A percentile compares a stretch with the other conserved stretches of the same genome.
Conservation (phyloP, 2,113 vertebrate genomes). For the Platysternon megacephalum region DNA sequence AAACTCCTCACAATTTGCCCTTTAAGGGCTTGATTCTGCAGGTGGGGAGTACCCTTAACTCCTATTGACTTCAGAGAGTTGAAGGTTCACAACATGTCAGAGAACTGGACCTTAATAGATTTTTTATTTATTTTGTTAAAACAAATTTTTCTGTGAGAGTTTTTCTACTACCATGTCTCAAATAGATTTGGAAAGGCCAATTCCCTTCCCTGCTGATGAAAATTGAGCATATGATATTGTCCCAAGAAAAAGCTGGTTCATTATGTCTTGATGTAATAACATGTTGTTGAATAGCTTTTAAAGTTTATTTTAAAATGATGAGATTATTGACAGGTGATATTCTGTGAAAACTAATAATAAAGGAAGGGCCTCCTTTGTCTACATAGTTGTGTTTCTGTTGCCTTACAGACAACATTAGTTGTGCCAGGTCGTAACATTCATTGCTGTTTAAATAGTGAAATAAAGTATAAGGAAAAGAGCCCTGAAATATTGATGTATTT, state of each 20-base stretch:
- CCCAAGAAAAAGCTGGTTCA: neutral
- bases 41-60: neutral
- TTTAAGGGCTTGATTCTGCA: neutral
- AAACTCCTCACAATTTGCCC: neutral
- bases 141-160: neutral
- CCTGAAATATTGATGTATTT: slow-evolving; percentile 28
- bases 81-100: neutral
- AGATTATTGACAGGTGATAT: neutral
- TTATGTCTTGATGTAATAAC: neutral
- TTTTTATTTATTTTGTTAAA: neutral
- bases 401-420: slow-evolving; percentile 25
- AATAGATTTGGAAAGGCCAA: neutral
- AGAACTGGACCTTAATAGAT: slow-evolving; percentile 30
- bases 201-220: neutral
- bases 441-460: slow-evolving; percentile 39
- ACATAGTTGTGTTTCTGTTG: neutral
- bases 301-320: neutral
- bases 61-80: neutral
- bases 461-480: slow-evolving; percentile 19
- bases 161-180: neutral
- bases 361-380: neutral
- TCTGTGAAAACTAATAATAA: slow-evolving; percentile 12
- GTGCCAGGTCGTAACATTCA: neutral
- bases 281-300: slow-evolving; percentile 20
- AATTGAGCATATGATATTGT: neutral